These are phyloP conservation scores for Hydropsyche tenuis DNA, from an alignment of 1,140 invertebrate genomes.

Conservation along the genomic window DNA sequence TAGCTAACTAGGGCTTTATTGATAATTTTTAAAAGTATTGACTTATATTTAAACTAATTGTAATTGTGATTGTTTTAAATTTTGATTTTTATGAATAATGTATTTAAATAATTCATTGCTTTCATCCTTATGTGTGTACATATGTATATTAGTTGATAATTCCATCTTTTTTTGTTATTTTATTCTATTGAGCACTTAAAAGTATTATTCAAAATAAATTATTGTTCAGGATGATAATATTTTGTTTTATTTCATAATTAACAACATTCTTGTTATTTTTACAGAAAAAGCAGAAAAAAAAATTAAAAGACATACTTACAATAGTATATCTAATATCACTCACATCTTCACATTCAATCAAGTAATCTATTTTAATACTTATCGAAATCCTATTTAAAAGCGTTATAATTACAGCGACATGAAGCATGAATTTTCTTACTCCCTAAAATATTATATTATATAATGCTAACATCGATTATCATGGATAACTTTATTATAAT, in stretches of 20 bases:
- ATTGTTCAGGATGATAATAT: constrained; percentile 59
- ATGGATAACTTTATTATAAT: background rate
- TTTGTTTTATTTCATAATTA: constrained; percentile 53
- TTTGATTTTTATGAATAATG: background rate
- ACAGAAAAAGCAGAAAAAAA: background rate
- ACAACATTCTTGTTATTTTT: background rate
- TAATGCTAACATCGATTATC: background rate
- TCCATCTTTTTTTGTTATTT: constrained; percentile 26
- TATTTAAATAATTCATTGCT: background rate
- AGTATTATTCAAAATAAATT: constrained; percentile 58
- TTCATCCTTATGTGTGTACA: background rate
- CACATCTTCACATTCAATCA: background rate
- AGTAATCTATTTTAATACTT: background rate
- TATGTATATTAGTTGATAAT: background rate
- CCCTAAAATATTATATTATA: background rate
- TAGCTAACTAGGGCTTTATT: no score
- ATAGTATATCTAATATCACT: background rate
- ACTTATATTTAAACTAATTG: no score
- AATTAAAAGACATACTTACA: background rate
- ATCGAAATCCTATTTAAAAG: background rate
- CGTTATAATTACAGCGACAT: background rate
- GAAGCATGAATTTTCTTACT: background rate
- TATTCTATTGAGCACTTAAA: constrained; percentile 53
- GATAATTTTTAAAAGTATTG: no score
- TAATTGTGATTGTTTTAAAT: background rate